These are phyloP conservation scores for Fulica atra DNA, from an alignment of 2,113 vertebrate species.

Conservation along the genomic window DNA sequence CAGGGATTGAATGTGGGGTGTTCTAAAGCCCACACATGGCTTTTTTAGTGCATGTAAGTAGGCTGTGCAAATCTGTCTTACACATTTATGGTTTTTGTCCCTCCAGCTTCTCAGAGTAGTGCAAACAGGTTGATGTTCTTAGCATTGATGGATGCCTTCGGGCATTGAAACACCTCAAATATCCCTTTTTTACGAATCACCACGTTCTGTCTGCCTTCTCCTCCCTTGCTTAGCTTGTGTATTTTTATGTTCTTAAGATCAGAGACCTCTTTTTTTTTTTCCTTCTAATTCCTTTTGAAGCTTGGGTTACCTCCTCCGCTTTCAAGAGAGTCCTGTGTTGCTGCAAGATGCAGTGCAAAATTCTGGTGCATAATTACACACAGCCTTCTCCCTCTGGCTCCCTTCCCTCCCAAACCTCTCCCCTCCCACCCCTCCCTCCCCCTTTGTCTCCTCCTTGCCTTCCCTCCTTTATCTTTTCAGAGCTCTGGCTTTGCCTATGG, in stretches of 20 bases:
- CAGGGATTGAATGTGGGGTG: background rate
- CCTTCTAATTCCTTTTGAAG: background rate
- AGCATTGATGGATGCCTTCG: background rate
- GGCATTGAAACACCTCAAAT: background rate
- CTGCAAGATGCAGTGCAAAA: background rate
- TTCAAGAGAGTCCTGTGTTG: background rate
- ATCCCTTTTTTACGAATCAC: background rate
- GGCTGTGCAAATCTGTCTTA: background rate
- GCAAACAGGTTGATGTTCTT: background rate
- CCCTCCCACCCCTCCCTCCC: background rate
- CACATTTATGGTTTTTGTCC: background rate
- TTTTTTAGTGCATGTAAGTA: background rate
- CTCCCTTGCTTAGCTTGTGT: background rate
- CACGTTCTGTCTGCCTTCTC: background rate
- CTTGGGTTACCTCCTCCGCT: background rate
- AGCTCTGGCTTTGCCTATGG: conserved; percentile 75
- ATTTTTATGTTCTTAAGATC: background rate
- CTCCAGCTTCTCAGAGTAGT: background rate
- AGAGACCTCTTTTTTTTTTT: background rate
- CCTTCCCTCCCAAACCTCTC: background rate
- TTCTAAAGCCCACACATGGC: background rate
- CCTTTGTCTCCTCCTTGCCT: background rate
- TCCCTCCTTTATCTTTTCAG: conserved; percentile 68
- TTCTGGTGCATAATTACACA: background rate
- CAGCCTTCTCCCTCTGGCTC: background rate